phyloP scores from a whole-genome alignment of 2,888 invertebrate species.

The Hemaris fuciformis region DNA sequence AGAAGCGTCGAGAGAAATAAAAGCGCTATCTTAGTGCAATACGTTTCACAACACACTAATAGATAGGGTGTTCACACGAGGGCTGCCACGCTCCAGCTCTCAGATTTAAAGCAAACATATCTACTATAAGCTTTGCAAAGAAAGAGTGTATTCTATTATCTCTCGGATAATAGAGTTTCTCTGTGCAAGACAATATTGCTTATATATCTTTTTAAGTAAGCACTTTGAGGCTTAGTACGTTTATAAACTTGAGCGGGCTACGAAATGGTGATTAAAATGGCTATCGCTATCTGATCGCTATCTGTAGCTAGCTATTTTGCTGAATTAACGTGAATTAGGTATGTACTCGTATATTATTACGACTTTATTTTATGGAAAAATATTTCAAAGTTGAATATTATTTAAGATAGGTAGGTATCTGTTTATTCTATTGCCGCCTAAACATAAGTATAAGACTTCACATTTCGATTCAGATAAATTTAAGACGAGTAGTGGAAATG shows the following conservation, averaged over 20 bases:
- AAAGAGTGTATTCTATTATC: conserved; percentile 30
- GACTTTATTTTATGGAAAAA: too few species aligned
- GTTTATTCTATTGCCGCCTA: too few species aligned
- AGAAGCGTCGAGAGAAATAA: conserved; percentile 50
- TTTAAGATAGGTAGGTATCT: too few species aligned
- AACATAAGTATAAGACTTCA: too few species aligned
- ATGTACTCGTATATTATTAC: too few species aligned
- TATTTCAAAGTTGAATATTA: too few species aligned
- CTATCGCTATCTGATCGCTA: too few species aligned
- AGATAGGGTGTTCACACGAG: conserved; percentile 29
- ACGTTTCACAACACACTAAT: conserved; percentile 46
- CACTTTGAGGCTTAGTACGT: not conserved
- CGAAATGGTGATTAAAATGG: not conserved
- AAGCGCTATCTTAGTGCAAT: conserved; percentile 58
- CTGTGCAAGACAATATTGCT: not conserved
- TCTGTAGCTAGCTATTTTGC: too few species aligned
- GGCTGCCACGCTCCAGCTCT: conserved; percentile 32
- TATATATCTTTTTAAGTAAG: conserved; percentile 1
- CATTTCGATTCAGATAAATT: too few species aligned
- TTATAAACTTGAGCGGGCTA: not conserved
- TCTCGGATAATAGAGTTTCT: conserved; percentile 15
- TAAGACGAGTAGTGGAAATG: too few species aligned
- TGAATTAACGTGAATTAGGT: too few species aligned
- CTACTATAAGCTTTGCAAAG: conserved; percentile 42
- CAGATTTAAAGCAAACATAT: conserved; percentile 46